Base-by-base conservation (phyloP, 1,140 invertebrate genomes). In the Drosophila varians region DNA sequence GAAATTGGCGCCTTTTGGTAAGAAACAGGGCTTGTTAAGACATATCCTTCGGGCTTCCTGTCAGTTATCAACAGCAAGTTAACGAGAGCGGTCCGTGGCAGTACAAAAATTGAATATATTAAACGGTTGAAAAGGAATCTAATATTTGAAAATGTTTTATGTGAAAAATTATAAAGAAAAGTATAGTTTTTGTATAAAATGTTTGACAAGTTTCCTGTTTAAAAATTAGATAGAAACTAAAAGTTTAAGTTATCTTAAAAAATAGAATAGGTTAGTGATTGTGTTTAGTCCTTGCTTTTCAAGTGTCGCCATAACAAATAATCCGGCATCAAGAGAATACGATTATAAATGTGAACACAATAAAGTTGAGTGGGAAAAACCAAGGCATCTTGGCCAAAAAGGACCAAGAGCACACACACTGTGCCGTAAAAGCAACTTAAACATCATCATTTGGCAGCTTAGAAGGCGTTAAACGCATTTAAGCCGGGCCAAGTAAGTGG, bases 1-100 rank as follows among this genome's bases (percentile, higher is more conserved):
- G 72, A 58, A 57, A 69, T 84, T 80, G 76, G 72, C 80, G 79
- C 79, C 80, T 52, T 72, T 84, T 84, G 80, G 80, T 84, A 84
- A 84, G 82, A 84, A 69, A 40, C 46, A 40, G 19, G 36, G 19
- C 36, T 86, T 84, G 80, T 86, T 84, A 84, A 84, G 80, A 84
- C 71, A 49, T 38, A 42, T 57, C 52, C 58, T 49, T 43, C 74
- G 51, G 70, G 21, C 26, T 19, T n/a, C n/a, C 28, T 25, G 21
- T 56, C 76, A 84, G 80, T 84, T 84, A 76, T 80, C 80, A 86
- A 57, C 80, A 61, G 80, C 12, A 62, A 51, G 54, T 58, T 45
- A 43, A 34, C 68, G 80, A 69, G 72, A 65, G 69, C 80, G 80
- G 80, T 86, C 69, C 80, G 55, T 28, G 23, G 48, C n/a, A 16